Percentiles rank a stretch among this genome's conserved stretches.
These are phyloP conservation scores for Arctia plantaginis DNA, from an alignment of 2,888 invertebrate genomes.

Conservation along the genomic window DNA sequence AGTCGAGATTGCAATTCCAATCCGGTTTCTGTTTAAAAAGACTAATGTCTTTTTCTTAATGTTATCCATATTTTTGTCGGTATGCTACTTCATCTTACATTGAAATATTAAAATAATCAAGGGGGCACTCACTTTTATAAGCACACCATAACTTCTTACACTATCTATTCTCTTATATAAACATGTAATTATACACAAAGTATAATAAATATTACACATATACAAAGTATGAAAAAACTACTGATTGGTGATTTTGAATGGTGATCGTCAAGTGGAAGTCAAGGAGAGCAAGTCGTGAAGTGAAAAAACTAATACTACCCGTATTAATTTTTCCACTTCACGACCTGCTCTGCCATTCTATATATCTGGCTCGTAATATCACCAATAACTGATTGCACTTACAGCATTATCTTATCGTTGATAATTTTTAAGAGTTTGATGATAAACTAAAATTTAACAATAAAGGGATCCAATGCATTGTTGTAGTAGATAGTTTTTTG, in stretches of 20 bases:
- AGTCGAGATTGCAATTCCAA: slow-evolving; percentile 7
- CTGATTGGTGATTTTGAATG: no score
- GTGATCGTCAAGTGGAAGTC: no score
- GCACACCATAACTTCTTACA: background rate
- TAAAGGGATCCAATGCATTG: no score
- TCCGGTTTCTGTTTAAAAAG: background rate
- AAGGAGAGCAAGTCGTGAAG: no score
- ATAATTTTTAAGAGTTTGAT: no score
- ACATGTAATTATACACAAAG: background rate
- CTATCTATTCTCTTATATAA: background rate
- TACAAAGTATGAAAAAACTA: no score
- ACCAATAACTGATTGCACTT: background rate
- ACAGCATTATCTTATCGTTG: no score
- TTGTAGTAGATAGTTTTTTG: no score
- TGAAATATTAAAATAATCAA: background rate
- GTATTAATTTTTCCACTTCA: no score
- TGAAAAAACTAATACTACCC: no score
- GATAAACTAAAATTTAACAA: no score
- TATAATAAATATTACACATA: no score
- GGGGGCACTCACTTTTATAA: background rate
- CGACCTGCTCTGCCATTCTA: background rate
- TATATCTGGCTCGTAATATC: background rate
- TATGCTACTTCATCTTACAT: background rate
- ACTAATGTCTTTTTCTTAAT: background rate
- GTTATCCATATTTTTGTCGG: background rate